Evolutionary conservation across 2,797 vertebrate species (phyloP), one percentile per base, ranked within the genome.

Genomic region (Crocodylus rhombifer): DNA sequence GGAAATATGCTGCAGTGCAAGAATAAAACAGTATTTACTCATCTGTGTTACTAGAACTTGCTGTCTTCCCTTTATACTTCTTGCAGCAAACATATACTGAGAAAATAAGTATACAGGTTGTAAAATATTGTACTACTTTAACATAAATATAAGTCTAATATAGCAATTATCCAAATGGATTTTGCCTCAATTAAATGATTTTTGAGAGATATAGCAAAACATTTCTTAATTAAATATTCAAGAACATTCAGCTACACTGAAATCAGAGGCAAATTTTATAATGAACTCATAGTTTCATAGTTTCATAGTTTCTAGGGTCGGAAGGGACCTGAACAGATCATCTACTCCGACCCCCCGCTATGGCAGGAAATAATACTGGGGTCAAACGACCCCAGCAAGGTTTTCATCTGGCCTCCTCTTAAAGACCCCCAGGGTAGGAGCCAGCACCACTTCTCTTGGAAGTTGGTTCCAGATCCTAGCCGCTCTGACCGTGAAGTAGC

Each of bases 141-240:
- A 21, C 0, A 0, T 4, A 69, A 80, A 74, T 17, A 62, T 58
- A 15, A 28, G 73, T 67, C 75, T 84, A 2, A 18, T 74, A n/a
- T 6, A 71, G 55, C 1, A 58, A 7, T 64, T 58, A 78, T 4
- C 51, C n/a, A 61, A 61, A 13, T 12, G 21, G 11, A 21, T 69
- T 23, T 30, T 69, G 33, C 17, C 33, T 12, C 56, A 13, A 17
- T 30, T 14, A 58, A 33, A 69, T 42, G 23, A 82, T n/a, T 69
- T 30, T 30, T 67, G 78, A 84, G 20, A 80, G 88, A 86, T 80
- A 63, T 9, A 2, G 5, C 11, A 84, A 92, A 83, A 15, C 5
- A 79, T 55, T 69, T 36, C 65, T 20, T 9, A 58, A 78, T 18
- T 42, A 7, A 83, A 11, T 69, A 74, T 14, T 56, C 14, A 30